Evolutionary conservation across 2,888 invertebrate species (phyloP), one percentile per base, ranked within the genome.

Genomic region (Blomia tropicalis): DNA sequence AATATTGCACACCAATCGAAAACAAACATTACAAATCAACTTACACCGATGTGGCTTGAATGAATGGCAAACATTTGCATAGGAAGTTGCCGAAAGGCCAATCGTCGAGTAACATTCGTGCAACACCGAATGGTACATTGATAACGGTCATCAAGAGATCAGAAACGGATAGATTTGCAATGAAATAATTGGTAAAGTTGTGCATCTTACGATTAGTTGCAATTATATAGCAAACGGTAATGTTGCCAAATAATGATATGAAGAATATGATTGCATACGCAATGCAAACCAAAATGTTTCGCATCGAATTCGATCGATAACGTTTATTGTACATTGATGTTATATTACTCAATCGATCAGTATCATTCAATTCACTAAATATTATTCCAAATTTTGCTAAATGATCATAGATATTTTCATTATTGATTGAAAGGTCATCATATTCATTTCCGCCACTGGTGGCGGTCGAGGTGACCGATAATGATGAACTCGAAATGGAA

Each of bases 151-250:
- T 71, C 30, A 72, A 62, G 3, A 72, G 66, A 64, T 72, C 71
- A 0, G 78, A 77, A 3, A 77, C 70, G 2, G 78, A 78, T 63
- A 79, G 71, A 67, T 79, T 79, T n/a, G 77, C 76, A 63, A 79
- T 76, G 70, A 79, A 78, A 23, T 77, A 75, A 69, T 79, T 78
- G 0, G 79, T 79, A 51, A 78, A 74, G 0, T 78, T 77, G 67
- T 78, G 77, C 75, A 79, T 76, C 60, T 74, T 70, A 66, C 76
- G 72, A 68, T 77, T 78, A 25, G 75, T 70, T 36, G 76, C 70
- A 1, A 79, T 78, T 7, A 79, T 76, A 66, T 75, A 76, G 22
- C 77, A 74, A 2, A 78, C 78, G 17, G 78, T 70, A 17, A 69
- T 64, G 65, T 75, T 75, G 11, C 75, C 75, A 43, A 70, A 70